Evolutionary conservation across 1,140 invertebrate species (phyloP), one percentile per base, ranked within the genome.

Genomic region (Antheraea pernyi): DNA sequence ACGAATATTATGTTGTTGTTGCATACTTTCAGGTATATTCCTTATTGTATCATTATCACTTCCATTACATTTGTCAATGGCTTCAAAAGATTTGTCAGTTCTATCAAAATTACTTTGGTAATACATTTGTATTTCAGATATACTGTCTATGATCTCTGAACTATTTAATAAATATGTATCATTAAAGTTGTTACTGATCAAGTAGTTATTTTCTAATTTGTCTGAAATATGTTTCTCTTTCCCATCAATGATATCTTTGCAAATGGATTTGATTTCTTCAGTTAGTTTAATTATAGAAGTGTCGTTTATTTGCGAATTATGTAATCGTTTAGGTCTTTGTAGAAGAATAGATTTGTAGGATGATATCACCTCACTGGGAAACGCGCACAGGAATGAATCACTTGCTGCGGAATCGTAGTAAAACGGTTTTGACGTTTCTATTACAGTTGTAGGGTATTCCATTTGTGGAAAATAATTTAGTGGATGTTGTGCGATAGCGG

Each of bases 371-470:
- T 87, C 85, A 37, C 75, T 71, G 66, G 79, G 66, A 75, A 89
- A 89, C 13, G 60, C 19, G n/a, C 3, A 30, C 30, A 61, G n/a
- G 30, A 67, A 22, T 16, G 19, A 36, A 7, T 59, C 58, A n/a
- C 46, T 65, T 67, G 16, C 46, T 13, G 22, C 16, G 11, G 46
- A 18, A 30, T 61, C 76, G 53, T 78, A 83, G 63, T 81, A 88
- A 73, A 80, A 90, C 22, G 83, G 85, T 60, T 83, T 74, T 46
- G 64, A 65, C 3, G 75, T 53, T 19, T 88, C 85, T 65, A 84
- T 71, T 39, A 85, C 74, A 62, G 77, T 73, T n/a, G 74, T 82
- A 37, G 88, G 88, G 60, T 88, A 89, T 69, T 80, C 77, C 7
- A 85, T 80, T 60, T 84, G 81, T 18, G 86, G 88, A 59, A 90